These are phyloP conservation scores for Danio albolineatus DNA, from an alignment of 2,797 vertebrate species.

Conservation along the genomic window DNA sequence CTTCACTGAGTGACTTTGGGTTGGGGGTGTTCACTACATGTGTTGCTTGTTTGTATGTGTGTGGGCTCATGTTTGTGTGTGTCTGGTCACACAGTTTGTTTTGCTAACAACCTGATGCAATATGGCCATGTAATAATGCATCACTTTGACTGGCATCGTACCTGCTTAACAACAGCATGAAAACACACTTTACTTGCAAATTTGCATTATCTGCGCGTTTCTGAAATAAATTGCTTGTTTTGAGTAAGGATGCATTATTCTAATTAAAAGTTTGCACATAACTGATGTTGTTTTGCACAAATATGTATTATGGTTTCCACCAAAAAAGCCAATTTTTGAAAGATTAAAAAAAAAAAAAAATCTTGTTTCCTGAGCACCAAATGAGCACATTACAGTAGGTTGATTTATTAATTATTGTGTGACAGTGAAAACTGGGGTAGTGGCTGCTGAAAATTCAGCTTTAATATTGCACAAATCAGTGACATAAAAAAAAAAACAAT, in stretches of 20 bases:
- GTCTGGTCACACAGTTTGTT: not conserved
- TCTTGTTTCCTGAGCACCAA: not conserved
- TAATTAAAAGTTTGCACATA: not conserved
- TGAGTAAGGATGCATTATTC: not conserved
- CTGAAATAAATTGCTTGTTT: not conserved
- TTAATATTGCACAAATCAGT: not conserved
- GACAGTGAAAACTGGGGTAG: too few relatives aligned
- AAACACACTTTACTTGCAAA: not conserved
- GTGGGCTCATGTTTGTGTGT: not conserved
- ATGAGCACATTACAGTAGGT: not conserved
- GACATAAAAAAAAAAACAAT: too few relatives aligned
- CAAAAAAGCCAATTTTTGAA: not conserved
- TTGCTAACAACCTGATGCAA: not conserved
- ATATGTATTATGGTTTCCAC: not conserved
- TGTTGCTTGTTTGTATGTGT: not conserved
- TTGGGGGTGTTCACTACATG: slow-evolving; percentile 2
- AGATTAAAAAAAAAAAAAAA: not conserved
- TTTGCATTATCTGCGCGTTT: not conserved
- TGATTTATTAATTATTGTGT: not conserved
- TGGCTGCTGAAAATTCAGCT: not conserved
- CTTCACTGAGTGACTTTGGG: slow-evolving; percentile 13
- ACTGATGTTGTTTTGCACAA: not conserved
- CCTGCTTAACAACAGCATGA: not conserved
- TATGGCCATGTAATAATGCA: not conserved
- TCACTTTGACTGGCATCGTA: slow-evolving; percentile 2